Conservation (phyloP, 2,888 invertebrate species). For the Drosophila siamana region DNA sequence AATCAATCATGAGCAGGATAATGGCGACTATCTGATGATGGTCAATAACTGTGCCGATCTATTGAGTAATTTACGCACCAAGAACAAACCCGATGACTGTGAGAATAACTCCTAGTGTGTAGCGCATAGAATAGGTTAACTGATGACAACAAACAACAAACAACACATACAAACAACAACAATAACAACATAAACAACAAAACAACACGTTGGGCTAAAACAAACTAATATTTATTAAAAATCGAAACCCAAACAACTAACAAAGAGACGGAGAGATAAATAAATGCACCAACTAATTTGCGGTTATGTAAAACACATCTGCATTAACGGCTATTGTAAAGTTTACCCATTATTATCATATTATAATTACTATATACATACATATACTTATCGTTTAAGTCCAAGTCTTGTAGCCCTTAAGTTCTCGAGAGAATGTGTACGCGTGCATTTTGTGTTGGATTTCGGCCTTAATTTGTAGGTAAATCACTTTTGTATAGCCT, state of each 20-base stretch:
- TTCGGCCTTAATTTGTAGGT: slow-evolving; percentile 44
- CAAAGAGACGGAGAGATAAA: slow-evolving; percentile 30
- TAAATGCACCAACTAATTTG: slow-evolving; percentile 60
- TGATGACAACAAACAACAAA: slow-evolving; percentile 19
- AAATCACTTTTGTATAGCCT: slow-evolving; percentile 63
- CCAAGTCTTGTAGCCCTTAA: slow-evolving; percentile 48
- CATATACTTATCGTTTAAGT: slow-evolving; percentile 33
- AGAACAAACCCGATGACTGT: slow-evolving; percentile 86
- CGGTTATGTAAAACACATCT: slow-evolving; percentile 53
- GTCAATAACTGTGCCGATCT: slow-evolving; percentile 89
- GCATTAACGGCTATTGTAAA: slow-evolving; percentile 64
- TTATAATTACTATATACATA: neutral
- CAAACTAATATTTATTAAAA: slow-evolving; percentile 75
- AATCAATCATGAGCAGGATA: slow-evolving; percentile 77
- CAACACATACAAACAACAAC: slow-evolving; percentile 30
- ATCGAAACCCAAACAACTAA: slow-evolving; percentile 41
- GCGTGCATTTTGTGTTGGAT: slow-evolving; percentile 57
- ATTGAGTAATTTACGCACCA: slow-evolving; percentile 86
- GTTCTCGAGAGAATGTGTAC: slow-evolving; percentile 43
- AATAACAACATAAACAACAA: slow-evolving; percentile 27
- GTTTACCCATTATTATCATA: slow-evolving; percentile 10
- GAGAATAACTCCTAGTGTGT: slow-evolving; percentile 85
- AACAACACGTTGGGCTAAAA: slow-evolving; percentile 26
- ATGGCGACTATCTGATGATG: slow-evolving; percentile 86
- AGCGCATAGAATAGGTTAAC: slow-evolving; percentile 70